A percentile compares a stretch with the other conserved stretches of the same genome.
These are phyloP conservation scores for Leucoma salicis DNA, from an alignment of 2,888 invertebrate genomes.

Conservation along the genomic window DNA sequence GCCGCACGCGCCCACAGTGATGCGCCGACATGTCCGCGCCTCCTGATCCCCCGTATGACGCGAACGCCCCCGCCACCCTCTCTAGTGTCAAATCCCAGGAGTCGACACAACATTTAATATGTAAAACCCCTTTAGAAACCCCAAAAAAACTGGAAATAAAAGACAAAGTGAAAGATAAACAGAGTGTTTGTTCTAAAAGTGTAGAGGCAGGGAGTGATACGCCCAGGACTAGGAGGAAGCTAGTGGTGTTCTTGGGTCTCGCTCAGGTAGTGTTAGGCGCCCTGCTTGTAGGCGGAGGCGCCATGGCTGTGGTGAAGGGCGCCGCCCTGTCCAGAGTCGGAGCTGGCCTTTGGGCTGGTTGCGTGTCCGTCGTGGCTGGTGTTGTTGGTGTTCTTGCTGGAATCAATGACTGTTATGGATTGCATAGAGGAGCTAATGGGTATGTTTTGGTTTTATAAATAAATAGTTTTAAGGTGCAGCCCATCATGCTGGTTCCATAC, in stretches of 20 bases:
- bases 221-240: slow-evolving; percentile 38
- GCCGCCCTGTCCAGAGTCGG: slow-evolving; percentile 82
- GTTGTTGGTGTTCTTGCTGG: slow-evolving; percentile 84
- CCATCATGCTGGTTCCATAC: too few species aligned
- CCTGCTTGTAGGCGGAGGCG: slow-evolving; percentile 84
- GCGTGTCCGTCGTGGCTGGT: slow-evolving; percentile 84
- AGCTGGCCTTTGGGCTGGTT: slow-evolving; percentile 86
- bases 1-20: slow-evolving; percentile 23
- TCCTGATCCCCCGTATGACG: slow-evolving; percentile 41
- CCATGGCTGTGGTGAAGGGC: slow-evolving; percentile 83
- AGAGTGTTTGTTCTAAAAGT: slow-evolving; percentile 69
- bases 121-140: slow-evolving; percentile 73
- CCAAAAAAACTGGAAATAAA: slow-evolving; percentile 38
- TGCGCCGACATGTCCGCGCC: slow-evolving; percentile 42
- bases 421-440: slow-evolving; percentile 55
- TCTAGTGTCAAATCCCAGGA: slow-evolving; percentile 77
- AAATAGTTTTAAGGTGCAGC: too few species aligned
- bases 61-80: slow-evolving; percentile 61
- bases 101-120: slow-evolving; percentile 82
- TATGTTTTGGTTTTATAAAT: slow-evolving; percentile 34
- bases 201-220: slow-evolving; percentile 63
- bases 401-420: slow-evolving; percentile 80
- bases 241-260: slow-evolving; percentile 80
- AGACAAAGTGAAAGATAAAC: slow-evolving; percentile 47
- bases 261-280: slow-evolving; percentile 84